These are phyloP conservation scores for Hypanus sabinus DNA, from an alignment of 2,113 vertebrate genomes.

Conservation along the genomic window DNA sequence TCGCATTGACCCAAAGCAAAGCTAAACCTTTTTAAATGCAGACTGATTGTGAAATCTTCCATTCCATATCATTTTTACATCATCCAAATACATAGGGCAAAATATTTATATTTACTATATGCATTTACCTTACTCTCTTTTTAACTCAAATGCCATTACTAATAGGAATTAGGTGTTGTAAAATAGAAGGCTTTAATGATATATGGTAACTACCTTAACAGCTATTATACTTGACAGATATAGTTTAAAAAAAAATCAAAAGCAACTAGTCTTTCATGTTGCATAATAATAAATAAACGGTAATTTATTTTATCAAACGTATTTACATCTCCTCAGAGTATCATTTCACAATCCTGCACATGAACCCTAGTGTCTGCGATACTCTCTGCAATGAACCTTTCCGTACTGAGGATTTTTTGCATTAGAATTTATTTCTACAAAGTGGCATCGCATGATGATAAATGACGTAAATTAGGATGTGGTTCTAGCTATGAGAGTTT, in stretches of 20 bases:
- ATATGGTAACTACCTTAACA: not conserved
- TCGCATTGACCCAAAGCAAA: not conserved
- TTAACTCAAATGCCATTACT: not conserved
- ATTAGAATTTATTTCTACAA: conserved; percentile 57
- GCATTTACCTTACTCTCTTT: not conserved
- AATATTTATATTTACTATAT: too few relatives aligned
- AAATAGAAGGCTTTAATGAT: not conserved
- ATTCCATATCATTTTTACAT: not conserved
- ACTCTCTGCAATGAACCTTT: not conserved
- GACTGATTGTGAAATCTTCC: not conserved
- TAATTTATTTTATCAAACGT: not conserved
- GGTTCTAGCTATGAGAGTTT: conserved; percentile 57
- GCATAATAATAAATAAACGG: not conserved
- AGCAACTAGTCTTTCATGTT: not conserved
- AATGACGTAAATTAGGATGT: conserved; percentile 65
- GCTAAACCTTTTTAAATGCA: not conserved
- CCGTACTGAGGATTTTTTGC: not conserved
- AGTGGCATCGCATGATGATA: conserved; percentile 59
- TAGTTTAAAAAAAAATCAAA: not conserved
- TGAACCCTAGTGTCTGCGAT: not conserved
- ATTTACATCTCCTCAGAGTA: not conserved
- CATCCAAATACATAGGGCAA: not conserved
- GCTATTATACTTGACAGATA: not conserved
- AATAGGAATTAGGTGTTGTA: not conserved
- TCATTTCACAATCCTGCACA: not conserved